Conservation (phyloP, 1,140 invertebrate species). For the Drosophila sucinea region DNA sequence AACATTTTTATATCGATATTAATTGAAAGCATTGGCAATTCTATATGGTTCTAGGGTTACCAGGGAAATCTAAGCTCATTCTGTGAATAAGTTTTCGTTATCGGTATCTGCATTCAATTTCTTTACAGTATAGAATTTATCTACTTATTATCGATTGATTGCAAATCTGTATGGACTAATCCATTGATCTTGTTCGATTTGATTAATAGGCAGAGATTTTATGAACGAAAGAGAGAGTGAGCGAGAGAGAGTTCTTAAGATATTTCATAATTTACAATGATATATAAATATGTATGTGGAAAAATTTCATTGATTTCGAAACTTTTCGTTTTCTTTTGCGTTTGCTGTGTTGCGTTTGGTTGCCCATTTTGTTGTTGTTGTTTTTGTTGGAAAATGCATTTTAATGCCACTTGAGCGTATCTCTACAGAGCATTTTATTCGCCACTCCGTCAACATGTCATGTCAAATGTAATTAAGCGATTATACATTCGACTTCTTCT, state of each 20-base stretch:
- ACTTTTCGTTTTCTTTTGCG: neutral
- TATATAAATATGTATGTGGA: neutral
- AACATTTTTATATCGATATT: too few species aligned
- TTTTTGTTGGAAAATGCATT: constrained; percentile 41
- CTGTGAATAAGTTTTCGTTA: too few species aligned
- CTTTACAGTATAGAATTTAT: too few species aligned
- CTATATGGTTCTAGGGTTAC: too few species aligned
- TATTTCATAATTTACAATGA: neutral
- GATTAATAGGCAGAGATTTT: too few species aligned
- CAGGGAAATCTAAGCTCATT: too few species aligned
- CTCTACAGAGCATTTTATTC: constrained; percentile 55
- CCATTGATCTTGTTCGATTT: too few species aligned
- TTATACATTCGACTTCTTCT: constrained; percentile 72
- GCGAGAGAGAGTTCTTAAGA: neutral
- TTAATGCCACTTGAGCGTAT: constrained; percentile 69
- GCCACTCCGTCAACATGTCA: constrained; percentile 74
- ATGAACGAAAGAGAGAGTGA: too few species aligned
- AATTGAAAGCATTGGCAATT: too few species aligned
- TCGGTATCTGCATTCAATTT: too few species aligned
- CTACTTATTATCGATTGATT: too few species aligned
- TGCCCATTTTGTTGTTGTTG: constrained; percentile 24
- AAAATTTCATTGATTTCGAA: constrained; percentile 10
- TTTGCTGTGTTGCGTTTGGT: constrained; percentile 3
- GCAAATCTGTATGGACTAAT: too few species aligned
- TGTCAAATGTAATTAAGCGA: constrained; percentile 80